Evolutionary conservation across 2,113 vertebrate genomes (phyloP).

Genomic region (Oryzias melastigma): DNA sequence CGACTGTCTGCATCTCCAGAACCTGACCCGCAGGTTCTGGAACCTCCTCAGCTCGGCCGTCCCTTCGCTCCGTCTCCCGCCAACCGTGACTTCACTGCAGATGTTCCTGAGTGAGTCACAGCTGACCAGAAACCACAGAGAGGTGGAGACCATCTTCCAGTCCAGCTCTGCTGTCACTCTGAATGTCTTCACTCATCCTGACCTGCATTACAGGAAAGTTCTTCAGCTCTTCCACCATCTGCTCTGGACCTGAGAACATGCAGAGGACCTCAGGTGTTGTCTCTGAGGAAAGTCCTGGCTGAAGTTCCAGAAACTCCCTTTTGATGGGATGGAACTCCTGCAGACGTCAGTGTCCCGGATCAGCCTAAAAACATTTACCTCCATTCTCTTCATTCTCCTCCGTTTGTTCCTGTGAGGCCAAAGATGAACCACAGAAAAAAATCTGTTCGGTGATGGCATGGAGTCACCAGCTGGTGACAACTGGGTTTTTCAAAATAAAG

Average conservation of each 20-base stretch:
- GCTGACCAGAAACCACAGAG: slow-evolving; percentile 24
- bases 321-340: not conserved
- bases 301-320: slow-evolving; percentile 24
- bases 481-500: no score
- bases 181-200: not conserved
- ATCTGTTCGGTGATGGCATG: no score
- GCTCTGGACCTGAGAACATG: slow-evolving; percentile 22
- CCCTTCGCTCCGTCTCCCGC: slow-evolving; percentile 4
- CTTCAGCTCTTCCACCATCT: slow-evolving; percentile 28
- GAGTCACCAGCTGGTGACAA: no score
- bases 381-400: no score
- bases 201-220: no score
- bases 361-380: not conserved
- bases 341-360: not conserved
- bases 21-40: not conserved
- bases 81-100: slow-evolving; percentile 59
- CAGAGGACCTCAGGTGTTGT: not conserved
- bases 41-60: slow-evolving; percentile 25
- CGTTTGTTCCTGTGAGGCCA: no score
- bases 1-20: not conserved
- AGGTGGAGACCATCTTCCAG: not conserved
- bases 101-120: slow-evolving; percentile 45
- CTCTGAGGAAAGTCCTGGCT: not conserved
- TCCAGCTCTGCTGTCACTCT: slow-evolving; percentile 24
- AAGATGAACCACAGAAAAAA: no score